phyloP scores from a whole-genome alignment of 23 tunicate species.

The Ascidia mentula region DNA sequence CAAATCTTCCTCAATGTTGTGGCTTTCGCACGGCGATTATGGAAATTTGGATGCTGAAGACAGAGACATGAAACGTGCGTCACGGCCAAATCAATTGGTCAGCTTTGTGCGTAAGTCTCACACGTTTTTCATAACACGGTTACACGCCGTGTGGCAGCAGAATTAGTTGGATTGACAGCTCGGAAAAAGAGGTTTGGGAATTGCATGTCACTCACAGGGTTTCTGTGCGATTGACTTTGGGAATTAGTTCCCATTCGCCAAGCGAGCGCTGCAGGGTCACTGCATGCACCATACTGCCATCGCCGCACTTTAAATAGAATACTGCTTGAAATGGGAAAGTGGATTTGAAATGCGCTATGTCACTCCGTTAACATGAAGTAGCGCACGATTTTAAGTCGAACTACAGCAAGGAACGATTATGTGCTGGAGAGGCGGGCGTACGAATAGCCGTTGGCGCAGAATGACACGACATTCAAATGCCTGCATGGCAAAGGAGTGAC shows the following conservation, averaged over 20 bases:
- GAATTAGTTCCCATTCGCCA: no score
- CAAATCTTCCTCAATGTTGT: background rate
- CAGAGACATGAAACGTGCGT: background rate
- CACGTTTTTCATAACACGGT: background rate
- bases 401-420: background rate
- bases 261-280: no score
- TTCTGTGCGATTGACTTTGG: no score
- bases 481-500: background rate
- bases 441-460: slow-evolving; percentile 3
- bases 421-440: background rate
- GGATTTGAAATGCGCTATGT: no score
- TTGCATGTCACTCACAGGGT: background rate
- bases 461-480: background rate
- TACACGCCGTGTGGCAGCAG: background rate
- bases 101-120: background rate
- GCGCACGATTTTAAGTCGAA: background rate
- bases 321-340: no score
- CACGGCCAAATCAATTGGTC: slow-evolving; percentile 8
- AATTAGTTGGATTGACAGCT: background rate
- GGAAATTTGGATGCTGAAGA: background rate
- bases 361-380: no score
- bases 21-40: background rate
- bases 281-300: no score
- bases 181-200: background rate
- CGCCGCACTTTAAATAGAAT: no score